Base-by-base conservation (phyloP, 2,888 invertebrate species). In the Drosophila fungiperda region DNA sequence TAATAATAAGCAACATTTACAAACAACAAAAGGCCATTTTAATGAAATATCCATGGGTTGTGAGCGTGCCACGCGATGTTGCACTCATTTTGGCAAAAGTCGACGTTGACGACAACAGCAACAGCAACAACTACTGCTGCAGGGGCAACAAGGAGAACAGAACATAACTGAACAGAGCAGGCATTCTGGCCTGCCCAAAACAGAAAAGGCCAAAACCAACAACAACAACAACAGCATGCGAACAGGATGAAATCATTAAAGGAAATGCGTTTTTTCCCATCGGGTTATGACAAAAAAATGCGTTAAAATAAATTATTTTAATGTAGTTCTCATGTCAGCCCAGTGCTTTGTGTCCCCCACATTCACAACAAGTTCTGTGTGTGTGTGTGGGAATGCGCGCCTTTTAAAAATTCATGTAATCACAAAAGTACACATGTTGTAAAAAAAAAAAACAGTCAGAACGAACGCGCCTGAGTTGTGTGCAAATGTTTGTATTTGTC, bases 281-380 rank as follows among this genome's bases (percentile, higher is more conserved):
- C 89, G 87, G 87, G 87, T 89, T 87, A 87, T 87, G 87, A 87
- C 89, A 87, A 87, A 89, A 83, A 90, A 91, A 91, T 85, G 89
- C 91, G 86, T 90, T 89, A 88, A 88, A 90, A 90, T 87, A 90
- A 92, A 87, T 91, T 90, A 90, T 91, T 91, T 92, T 92, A 92
- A 92, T 92, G 92, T 91, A 92, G 87, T 91, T 91, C 91, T 92
- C 91, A 90, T 91, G 91, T 91, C 82, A 80, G 76, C 58, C 73
- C 73, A 48, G 76, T 72, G 75, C 71, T 63, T 69, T 69, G 70
- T 50, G 53, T 29, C 20, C 48, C 4, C 29, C 12, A 15, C n/a
- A 7, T 40, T 23, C 73, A 45, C 45, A n/a, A 0, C 45, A 32
- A 11, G 33, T n/a, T 15, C 1, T 2, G 11, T 61, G 29, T 76